These are phyloP conservation scores for Solen grandis DNA, from an alignment of 1,140 invertebrate genomes.

Conservation along the genomic window DNA sequence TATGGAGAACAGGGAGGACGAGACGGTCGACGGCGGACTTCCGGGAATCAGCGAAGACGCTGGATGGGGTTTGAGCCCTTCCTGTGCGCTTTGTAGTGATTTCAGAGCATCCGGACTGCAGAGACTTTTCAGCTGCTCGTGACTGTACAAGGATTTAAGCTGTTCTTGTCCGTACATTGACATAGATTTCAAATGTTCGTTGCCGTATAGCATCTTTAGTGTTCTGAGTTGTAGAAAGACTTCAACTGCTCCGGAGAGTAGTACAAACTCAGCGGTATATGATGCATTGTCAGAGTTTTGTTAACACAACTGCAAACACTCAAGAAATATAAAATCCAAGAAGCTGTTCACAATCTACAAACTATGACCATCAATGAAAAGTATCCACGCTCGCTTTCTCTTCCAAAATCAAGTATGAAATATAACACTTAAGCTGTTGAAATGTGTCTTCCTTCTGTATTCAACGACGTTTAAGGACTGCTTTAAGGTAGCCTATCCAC, in stretches of 20 bases:
- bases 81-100: slow-evolving; percentile 16
- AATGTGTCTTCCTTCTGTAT: background rate
- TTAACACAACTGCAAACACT: background rate
- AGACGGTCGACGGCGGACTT: slow-evolving; percentile 30
- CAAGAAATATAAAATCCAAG: background rate
- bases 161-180: slow-evolving; percentile 47
- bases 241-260: slow-evolving; percentile 52
- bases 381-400: background rate
- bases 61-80: slow-evolving; percentile 35
- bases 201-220: slow-evolving; percentile 51
- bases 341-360: background rate
- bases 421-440: background rate
- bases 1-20: slow-evolving; percentile 48
- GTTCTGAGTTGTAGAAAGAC: slow-evolving; percentile 45
- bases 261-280: slow-evolving; percentile 51
- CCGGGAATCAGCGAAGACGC: slow-evolving; percentile 33
- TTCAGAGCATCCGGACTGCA: slow-evolving; percentile 44
- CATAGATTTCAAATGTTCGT: slow-evolving; percentile 39
- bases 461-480: background rate
- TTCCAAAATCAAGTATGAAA: slow-evolving; percentile 3
- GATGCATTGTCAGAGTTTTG: slow-evolving; percentile 53
- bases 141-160: slow-evolving; percentile 43
- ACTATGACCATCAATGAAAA: background rate
- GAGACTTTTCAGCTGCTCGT: slow-evolving; percentile 47
- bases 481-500: slow-evolving; percentile 17